Percentiles rank a stretch among this genome's conserved stretches.
Evolutionary conservation across 2,797 vertebrate species (phyloP).

Genomic region (Poecilia wingei): DNA sequence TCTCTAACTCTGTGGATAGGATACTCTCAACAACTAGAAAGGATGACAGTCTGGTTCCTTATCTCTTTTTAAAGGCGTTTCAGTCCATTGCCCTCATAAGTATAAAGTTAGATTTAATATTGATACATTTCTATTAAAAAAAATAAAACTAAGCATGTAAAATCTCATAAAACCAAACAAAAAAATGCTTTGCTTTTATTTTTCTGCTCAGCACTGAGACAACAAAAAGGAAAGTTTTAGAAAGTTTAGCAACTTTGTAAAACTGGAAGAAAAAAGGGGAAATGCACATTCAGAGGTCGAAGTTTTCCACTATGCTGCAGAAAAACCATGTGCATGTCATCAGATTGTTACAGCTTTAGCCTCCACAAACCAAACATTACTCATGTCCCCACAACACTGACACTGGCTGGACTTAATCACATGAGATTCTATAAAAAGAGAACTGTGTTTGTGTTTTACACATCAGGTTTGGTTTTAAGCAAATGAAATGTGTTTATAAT

Average conservation of each 20-base stretch:
- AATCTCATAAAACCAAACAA: background rate
- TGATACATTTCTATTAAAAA: background rate
- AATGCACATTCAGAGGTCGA: slow-evolving; percentile 1
- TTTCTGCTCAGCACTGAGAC: background rate
- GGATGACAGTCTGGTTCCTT: background rate
- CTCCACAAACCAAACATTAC: slow-evolving; percentile 9
- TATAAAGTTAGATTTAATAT: background rate
- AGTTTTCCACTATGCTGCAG: slow-evolving; percentile 2
- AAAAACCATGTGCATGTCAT: slow-evolving; percentile 11
- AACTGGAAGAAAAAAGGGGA: background rate
- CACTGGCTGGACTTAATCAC: background rate
- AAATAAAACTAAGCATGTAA: background rate
- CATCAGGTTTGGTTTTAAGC: slow-evolving; percentile 8
- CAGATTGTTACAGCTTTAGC: background rate
- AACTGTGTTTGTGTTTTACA: background rate
- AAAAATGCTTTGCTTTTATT: background rate
- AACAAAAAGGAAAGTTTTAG: background rate
- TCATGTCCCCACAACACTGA: background rate
- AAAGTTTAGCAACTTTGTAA: background rate
- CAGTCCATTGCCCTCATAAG: background rate
- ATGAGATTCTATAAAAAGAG: background rate
- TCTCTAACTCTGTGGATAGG: background rate
- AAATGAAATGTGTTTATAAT: background rate
- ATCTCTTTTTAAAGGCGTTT: background rate
- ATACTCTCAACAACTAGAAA: background rate